These are phyloP conservation scores for Anarrhichthys ocellatus DNA, from an alignment of 2,113 vertebrate species.

Conservation along the genomic window DNA sequence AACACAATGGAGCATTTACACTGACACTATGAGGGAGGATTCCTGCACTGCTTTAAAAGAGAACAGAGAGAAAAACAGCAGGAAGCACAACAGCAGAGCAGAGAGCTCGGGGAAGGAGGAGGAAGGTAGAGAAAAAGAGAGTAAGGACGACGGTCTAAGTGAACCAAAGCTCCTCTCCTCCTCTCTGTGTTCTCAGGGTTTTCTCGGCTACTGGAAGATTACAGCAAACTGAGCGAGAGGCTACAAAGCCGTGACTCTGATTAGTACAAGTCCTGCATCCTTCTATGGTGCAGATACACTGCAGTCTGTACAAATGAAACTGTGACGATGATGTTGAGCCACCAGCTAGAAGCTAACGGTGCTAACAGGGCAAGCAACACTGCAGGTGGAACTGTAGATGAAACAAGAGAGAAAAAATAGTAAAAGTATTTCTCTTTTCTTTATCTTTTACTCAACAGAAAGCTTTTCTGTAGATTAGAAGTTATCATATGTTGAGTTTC, in stretches of 20 bases:
- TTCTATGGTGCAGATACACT: neutral
- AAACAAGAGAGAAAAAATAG: neutral
- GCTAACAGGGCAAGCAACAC: no score
- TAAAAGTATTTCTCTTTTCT: neutral
- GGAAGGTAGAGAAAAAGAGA: no score
- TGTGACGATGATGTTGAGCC: no score
- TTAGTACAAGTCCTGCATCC: neutral
- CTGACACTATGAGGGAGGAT: neutral
- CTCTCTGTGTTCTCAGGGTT: neutral
- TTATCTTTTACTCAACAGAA: neutral
- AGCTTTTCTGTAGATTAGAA: neutral
- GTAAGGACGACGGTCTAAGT: neutral
- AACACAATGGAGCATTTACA: constrained; percentile 27
- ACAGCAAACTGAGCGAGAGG: neutral
- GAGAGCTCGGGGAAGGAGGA: neutral
- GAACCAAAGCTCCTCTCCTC: neutral
- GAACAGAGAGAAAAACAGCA: constrained; percentile 4
- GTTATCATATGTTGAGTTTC: neutral
- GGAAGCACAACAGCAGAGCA: constrained; percentile 4
- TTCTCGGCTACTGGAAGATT: neutral
- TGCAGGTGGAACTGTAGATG: neutral
- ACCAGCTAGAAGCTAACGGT: no score
- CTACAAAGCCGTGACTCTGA: neutral
- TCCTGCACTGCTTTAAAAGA: constrained; percentile 18
- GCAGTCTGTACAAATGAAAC: neutral